Evolutionary conservation across 2,797 vertebrate genomes (phyloP).

Genomic region (Ceryle rudis): DNA sequence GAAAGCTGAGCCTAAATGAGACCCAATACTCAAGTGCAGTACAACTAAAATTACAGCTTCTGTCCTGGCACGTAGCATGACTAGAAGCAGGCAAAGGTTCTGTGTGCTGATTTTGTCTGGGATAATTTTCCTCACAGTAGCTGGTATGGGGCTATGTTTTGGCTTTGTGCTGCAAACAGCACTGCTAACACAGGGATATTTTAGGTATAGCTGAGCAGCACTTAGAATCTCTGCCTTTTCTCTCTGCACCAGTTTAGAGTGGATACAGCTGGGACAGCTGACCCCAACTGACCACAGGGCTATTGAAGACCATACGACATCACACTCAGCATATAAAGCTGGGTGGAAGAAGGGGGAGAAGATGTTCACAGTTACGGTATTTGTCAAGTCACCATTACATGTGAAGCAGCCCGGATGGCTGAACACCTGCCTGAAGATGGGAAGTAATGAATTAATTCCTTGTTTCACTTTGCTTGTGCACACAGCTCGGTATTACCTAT

Average conservation of each 20-base stretch:
- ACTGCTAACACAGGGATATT: background rate
- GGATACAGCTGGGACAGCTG: background rate
- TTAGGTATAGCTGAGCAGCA: background rate
- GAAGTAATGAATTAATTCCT: background rate
- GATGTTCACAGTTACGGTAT: background rate
- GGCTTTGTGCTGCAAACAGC: background rate
- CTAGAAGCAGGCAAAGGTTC: background rate
- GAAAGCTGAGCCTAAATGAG: background rate
- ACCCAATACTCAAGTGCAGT: background rate
- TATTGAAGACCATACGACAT: background rate
- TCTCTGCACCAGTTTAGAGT: background rate
- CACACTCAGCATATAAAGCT: background rate
- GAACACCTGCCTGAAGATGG: background rate
- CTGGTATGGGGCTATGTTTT: background rate
- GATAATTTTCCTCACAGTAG: background rate
- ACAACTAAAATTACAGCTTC: background rate
- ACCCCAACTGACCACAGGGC: background rate
- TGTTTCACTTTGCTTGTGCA: background rate
- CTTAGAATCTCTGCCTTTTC: background rate
- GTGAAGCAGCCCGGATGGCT: background rate
- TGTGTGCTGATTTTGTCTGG: background rate
- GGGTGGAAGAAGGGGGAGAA: background rate
- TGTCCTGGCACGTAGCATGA: background rate
- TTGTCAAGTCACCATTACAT: background rate
- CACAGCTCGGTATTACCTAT: background rate